Evolutionary conservation across 1,140 invertebrate species (phyloP), one percentile per base, ranked within the genome.

Genomic region (Thaumatotibia leucotreta): DNA sequence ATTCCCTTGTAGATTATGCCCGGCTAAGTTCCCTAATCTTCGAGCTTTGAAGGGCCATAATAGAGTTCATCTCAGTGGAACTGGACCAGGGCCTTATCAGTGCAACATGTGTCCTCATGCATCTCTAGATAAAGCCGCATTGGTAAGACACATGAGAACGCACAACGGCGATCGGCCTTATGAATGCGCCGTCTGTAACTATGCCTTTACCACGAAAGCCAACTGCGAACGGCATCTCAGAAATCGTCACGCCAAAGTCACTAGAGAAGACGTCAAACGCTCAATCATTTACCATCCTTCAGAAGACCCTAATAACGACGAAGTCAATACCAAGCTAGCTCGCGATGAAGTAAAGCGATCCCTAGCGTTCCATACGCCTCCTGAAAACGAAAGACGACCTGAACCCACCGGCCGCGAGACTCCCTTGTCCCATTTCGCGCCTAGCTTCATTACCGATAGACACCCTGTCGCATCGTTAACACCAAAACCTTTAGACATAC

Each of bases 91-190:
- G 72, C 94, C 95, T 54, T 98, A 97, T 82, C 94, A 96, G 4
- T 99, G 98, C 88, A 97, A 97, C 76, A 96, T 99, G 93, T 99
- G 98, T 74, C 94, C 96, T 1, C 98, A 97, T 84, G 94, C 94
- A 0, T 97, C 96, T 68, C 93, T 95, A 31, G 98, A 99, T 75
- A 98, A 99, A 83, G 96, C 96, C 8, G 97, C 97, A 0, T 83
- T 99, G 1, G 94, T 97, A 1, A 94, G 97, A 27, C 96, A 99
- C 84, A 95, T 99, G 94, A 93, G 97, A 70, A 96, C 96, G 1
- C 98, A 99, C 89, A 99, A 98, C 80, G 98, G 98, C 0, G 97
- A 99, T 76, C 93, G 97, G 3, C 98, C 98, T 0, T 99, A 97
- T 79, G 97, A 98, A 80, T 99, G 98, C 80, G 94, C 95, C 0